These are phyloP conservation scores for Triplophysa siluroides DNA, from an alignment of 2,113 vertebrate genomes.

Conservation along the genomic window DNA sequence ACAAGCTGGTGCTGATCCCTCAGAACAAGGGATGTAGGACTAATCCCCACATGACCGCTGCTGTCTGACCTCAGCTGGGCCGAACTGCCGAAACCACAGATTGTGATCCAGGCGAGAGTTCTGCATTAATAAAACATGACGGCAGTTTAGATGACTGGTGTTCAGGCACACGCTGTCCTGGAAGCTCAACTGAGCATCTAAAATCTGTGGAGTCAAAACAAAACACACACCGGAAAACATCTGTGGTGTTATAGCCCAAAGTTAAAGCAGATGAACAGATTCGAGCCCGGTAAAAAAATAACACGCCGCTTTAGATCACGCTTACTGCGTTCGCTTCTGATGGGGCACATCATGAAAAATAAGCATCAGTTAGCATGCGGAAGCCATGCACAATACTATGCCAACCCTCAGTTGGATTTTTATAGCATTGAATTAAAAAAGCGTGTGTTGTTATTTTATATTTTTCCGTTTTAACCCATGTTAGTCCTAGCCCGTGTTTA, in stretches of 20 bases:
- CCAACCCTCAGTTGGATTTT: neutral
- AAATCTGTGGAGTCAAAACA: neutral
- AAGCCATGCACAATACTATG: neutral
- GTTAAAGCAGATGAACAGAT: constrained; percentile 2
- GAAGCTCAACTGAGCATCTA: neutral
- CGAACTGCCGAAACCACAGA: neutral
- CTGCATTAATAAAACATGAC: constrained; percentile 38
- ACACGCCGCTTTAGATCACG: neutral
- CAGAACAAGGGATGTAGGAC: constrained; percentile 4
- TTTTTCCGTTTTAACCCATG: no score
- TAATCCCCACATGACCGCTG: constrained; percentile 21
- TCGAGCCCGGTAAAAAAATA: constrained; percentile 3
- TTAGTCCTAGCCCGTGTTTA: no score
- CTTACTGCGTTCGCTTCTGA: constrained; percentile 2
- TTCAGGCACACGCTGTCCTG: neutral
- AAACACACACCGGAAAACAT: constrained; percentile 6
- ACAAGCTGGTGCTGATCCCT: neutral
- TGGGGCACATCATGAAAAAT: constrained; percentile 23
- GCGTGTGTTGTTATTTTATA: no score
- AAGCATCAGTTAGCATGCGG: constrained; percentile 30
- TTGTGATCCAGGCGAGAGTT: constrained; percentile 44
- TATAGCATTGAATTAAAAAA: no score
- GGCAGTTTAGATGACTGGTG: constrained; percentile 2
- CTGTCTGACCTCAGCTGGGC: constrained; percentile 31
- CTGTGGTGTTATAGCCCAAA: constrained; percentile 6